Evolutionary conservation across 2,113 vertebrate genomes (phyloP).

Genomic region (Colossoma macropomum): DNA sequence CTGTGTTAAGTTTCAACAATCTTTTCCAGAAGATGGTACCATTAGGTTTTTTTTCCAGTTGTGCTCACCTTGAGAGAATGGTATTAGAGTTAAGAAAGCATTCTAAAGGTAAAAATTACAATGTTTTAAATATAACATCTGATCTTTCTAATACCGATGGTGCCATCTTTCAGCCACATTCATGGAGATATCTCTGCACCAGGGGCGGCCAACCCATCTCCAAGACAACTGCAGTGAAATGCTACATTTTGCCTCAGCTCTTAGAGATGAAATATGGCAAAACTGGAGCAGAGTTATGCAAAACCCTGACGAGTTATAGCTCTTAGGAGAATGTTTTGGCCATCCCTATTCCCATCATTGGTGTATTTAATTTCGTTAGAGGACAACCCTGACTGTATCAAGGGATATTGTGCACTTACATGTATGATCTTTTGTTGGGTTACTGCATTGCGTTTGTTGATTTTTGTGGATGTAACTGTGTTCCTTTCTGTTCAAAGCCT

Average conservation of each 20-base stretch:
- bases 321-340: conserved; percentile 7
- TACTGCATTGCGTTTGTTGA: conserved; percentile 43
- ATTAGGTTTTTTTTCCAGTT: neutral
- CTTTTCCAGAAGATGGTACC: conserved; percentile 10
- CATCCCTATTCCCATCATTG: conserved; percentile 9
- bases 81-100: conserved; percentile 1
- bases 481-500: conserved; percentile 32
- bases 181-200: conserved; percentile 26
- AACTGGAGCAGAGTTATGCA: neutral
- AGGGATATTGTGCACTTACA: conserved; percentile 34
- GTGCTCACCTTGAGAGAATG: conserved; percentile 15
- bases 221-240: conserved; percentile 21
- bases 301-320: neutral
- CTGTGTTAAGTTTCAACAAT: conserved; percentile 41
- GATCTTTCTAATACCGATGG: conserved; percentile 7
- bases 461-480: conserved; percentile 29
- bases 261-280: neutral
- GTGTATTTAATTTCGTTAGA: neutral
- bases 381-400: conserved; percentile 24
- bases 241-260: conserved; percentile 2
- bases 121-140: conserved; percentile 3
- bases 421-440: conserved; percentile 41
- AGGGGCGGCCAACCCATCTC: conserved; percentile 19
- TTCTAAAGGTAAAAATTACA: conserved; percentile 9
- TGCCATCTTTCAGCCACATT: conserved; percentile 18